Evolutionary conservation across 2,113 vertebrate genomes (phyloP), one percentile per base, ranked within the genome.

Genomic region (Condylura cristata): DNA sequence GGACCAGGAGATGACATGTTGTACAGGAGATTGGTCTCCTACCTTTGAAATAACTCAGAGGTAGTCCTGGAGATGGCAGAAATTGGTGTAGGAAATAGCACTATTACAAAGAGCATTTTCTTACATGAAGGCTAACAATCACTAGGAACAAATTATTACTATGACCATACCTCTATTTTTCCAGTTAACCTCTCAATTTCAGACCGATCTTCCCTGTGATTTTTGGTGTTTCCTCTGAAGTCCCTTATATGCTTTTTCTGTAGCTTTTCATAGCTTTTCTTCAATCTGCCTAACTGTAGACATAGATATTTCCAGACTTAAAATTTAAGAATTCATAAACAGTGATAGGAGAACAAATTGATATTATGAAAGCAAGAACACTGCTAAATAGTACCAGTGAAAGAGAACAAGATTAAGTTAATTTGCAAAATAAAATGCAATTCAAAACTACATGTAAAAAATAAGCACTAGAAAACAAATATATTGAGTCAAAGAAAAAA

Each of bases 221-320:
- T 97, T 92, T 90, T 99, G 32, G 95, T 63, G 78, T 98, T 98
- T 92, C 97, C 97, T 39, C 98, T 98, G 61, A 90, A 95, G 86
- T 99, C 98, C 92, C 98, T 99, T 37, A 98, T 44, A 24, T 99
- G 99, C 93, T 98, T 99, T 94, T 98, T 99, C 97, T 99, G 99
- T 83, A 99, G 98, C 96, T 99, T 99, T 97, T 99, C 98, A 96
- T 99, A 99, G 98, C 98, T 99, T 97, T 98, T 99, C 95, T 99
- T 99, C 96, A 99, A 97, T 96, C 98, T 99, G 78, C 98, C 98
- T 93, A 99, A 97, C 99, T 99, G 97, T 80, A 97, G 86, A 79
- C 34, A 95, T 90, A 98, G 28, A 86, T 81, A 96, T 95, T 46
- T 83, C 93, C 76, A 95, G 90, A 91, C n/a, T 96, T 95, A 95